These are phyloP conservation scores for Fistularia tabacaria DNA, from an alignment of 2,797 vertebrate species.

Conservation along the genomic window DNA sequence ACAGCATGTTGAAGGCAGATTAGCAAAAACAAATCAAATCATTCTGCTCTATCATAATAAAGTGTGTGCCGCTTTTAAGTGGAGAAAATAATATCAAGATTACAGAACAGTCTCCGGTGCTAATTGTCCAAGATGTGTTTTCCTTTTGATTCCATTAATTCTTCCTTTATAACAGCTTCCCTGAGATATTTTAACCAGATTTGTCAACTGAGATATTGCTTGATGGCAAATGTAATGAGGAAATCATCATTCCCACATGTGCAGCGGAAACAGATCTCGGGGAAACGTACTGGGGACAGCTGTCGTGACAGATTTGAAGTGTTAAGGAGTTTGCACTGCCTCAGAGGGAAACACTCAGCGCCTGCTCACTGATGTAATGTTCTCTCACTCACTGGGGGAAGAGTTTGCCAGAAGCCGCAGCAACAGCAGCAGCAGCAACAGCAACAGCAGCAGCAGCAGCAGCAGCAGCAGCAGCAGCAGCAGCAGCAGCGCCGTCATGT, in stretches of 20 bases:
- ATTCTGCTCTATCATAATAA: slow-evolving; percentile 64
- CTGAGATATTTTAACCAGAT: slow-evolving; percentile 59
- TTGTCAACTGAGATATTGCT: slow-evolving; percentile 66
- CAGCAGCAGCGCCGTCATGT: no score
- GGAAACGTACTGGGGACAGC: slow-evolving; percentile 53
- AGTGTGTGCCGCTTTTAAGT: slow-evolving; percentile 75
- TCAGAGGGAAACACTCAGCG: slow-evolving; percentile 52
- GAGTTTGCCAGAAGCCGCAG: slow-evolving; percentile 44
- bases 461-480: no score
- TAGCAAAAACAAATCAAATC: slow-evolving; percentile 67
- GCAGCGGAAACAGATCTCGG: slow-evolving; percentile 52
- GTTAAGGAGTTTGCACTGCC: slow-evolving; percentile 53
- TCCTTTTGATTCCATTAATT: slow-evolving; percentile 68
- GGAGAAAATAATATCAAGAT: slow-evolving; percentile 74
- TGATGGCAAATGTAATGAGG: slow-evolving; percentile 62
- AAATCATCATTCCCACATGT: slow-evolving; percentile 63
- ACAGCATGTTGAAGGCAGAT: slow-evolving; percentile 68
- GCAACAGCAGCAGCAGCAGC: no score
- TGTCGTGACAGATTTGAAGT: slow-evolving; percentile 62
- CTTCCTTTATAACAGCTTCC: slow-evolving; percentile 59
- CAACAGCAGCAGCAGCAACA: background rate
- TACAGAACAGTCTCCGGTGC: slow-evolving; percentile 73
- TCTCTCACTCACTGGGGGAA: slow-evolving; percentile 44
- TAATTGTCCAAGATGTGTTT: slow-evolving; percentile 75
- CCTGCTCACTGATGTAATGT: slow-evolving; percentile 46